Percentiles rank a stretch among this genome's conserved stretches.
phyloP scores from a whole-genome alignment of 2,113 vertebrate genomes.

The Pomatostomus ruficeps region DNA sequence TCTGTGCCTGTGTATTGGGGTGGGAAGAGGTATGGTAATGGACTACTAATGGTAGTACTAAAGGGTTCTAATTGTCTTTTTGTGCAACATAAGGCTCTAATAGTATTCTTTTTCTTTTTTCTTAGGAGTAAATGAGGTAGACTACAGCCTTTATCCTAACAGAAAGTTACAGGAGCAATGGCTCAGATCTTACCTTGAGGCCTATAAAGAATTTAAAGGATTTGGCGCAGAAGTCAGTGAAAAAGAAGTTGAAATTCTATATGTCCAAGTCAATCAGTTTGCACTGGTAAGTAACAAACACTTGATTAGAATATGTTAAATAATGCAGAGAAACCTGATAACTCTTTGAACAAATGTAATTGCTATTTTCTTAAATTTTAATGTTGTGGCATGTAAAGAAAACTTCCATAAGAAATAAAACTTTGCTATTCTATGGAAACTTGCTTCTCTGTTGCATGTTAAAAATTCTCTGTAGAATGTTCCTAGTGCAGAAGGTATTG shows the following conservation, averaged over 20 bases:
- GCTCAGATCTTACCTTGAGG: conserved; percentile 90
- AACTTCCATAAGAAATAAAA: background rate
- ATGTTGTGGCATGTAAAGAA: background rate
- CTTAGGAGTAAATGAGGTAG: conserved; percentile 92
- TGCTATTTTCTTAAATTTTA: background rate
- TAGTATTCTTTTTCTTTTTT: background rate
- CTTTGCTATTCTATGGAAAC: background rate
- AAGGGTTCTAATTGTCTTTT: background rate
- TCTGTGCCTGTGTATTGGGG: background rate
- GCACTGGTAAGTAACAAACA: conserved; percentile 81
- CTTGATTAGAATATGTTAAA: background rate
- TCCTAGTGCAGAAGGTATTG: background rate
- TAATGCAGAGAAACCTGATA: background rate
- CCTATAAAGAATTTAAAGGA: conserved; percentile 90
- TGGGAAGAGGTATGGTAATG: background rate
- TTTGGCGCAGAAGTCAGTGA: conserved; percentile 80
- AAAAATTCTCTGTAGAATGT: background rate
- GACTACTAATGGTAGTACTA: background rate
- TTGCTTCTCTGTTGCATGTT: background rate
- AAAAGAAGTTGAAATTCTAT: conserved; percentile 87
- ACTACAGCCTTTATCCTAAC: conserved; percentile 90
- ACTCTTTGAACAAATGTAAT: background rate
- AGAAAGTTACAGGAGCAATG: conserved; percentile 87
- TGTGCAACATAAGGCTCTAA: background rate
- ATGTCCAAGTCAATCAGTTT: conserved; percentile 96